Conservation (phyloP, 2,888 invertebrate species). For the Phragmatobia fuliginosa region DNA sequence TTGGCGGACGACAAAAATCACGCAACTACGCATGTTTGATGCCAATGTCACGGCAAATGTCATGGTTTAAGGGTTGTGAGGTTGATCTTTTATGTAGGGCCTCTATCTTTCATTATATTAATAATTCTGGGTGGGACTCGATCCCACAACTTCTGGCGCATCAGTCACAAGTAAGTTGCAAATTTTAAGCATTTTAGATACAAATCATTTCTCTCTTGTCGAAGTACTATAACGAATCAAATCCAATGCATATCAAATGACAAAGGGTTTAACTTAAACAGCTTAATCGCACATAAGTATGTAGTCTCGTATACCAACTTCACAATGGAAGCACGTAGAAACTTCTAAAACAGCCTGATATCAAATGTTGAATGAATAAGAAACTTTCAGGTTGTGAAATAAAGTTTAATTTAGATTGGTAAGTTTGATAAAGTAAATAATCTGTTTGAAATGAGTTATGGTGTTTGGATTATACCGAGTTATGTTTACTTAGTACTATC, state of each 20-base stretch:
- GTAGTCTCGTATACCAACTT: background rate
- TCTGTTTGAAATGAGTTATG: background rate
- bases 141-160: no score
- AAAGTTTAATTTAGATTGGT: background rate
- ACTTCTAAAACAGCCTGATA: background rate
- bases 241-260: conserved; percentile 11
- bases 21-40: no score
- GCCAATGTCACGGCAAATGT: no score
- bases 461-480: background rate
- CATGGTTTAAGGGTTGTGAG: no score
- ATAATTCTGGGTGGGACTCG: no score
- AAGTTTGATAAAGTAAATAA: background rate
- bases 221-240: conserved; percentile 13
- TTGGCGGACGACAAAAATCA: no score
- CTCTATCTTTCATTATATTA: no score
- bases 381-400: background rate
- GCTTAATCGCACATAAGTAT: conserved; percentile 20
- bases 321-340: background rate
- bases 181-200: background rate
- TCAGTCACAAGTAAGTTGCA: no score
- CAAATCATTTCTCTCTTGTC: background rate
- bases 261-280: conserved; percentile 21
- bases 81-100: no score
- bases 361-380: background rate
- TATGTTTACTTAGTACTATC: background rate